These are phyloP conservation scores for Dolichotis patagonum DNA, from an alignment of 2,113 vertebrate genomes.

Conservation along the genomic window DNA sequence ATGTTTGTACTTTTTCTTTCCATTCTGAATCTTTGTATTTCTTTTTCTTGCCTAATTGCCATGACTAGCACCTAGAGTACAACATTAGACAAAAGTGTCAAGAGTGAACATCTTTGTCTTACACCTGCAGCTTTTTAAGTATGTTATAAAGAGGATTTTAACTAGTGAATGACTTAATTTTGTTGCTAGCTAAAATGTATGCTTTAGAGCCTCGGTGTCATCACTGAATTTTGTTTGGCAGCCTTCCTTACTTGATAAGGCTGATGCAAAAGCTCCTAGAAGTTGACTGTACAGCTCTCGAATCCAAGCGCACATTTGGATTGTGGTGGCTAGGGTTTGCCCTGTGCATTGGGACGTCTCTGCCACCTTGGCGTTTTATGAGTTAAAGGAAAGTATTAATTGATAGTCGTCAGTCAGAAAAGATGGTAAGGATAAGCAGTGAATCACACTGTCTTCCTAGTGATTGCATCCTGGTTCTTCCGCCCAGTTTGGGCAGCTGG, in stretches of 20 bases:
- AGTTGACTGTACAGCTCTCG: too few species aligned
- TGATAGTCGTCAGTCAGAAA: not conserved
- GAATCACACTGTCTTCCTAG: not conserved
- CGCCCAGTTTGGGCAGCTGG: not conserved
- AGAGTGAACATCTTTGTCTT: not conserved
- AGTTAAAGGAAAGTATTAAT: not conserved
- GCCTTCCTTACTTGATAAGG: not conserved
- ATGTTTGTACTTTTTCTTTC: not conserved
- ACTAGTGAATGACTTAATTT: not conserved
- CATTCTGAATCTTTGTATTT: not conserved
- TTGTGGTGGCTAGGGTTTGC: not conserved
- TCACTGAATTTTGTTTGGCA: not conserved
- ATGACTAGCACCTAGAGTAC: not conserved
- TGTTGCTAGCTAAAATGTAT: not conserved
- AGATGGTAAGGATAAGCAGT: not conserved
- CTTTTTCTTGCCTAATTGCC: not conserved
- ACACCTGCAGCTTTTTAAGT: not conserved
- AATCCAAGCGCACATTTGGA: not conserved
- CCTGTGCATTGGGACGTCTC: not conserved
- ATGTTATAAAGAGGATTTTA: not conserved
- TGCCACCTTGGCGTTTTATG: not conserved
- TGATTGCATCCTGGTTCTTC: not conserved
- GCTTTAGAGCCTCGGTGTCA: not conserved
- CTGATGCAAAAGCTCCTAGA: not conserved
- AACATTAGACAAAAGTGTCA: not conserved